Evolutionary conservation across 1,140 invertebrate species (phyloP).

Genomic region (Brachionus koreanus): DNA sequence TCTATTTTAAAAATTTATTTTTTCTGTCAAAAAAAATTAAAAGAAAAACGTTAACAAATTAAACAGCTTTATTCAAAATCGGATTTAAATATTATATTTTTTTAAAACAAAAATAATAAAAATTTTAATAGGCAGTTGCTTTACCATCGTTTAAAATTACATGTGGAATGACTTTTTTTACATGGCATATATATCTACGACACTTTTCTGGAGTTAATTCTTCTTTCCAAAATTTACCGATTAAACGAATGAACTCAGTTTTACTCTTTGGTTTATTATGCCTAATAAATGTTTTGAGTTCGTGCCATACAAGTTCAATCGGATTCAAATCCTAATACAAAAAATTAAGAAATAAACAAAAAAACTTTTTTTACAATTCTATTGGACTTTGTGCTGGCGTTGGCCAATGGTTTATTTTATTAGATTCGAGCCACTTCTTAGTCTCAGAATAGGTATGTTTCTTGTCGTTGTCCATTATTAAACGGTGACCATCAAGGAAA

Average conservation of each 20-base stretch:
- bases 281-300: constrained; percentile 1
- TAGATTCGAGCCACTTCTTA: too few species aligned
- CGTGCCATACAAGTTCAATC: constrained; percentile 5
- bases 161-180: constrained; percentile 16
- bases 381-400: too few species aligned
- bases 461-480: constrained; percentile 3
- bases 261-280: constrained; percentile 16
- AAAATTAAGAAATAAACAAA: neutral
- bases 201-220: constrained; percentile 20
- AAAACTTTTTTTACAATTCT: neutral
- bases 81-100: constrained; percentile 1
- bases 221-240: neutral
- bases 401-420: too few species aligned
- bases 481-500: constrained; percentile 5
- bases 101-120: neutral
- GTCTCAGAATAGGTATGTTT: neutral
- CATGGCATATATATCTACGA: neutral
- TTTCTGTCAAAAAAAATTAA: neutral
- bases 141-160: constrained; percentile 4
- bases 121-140: constrained; percentile 7
- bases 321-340: constrained; percentile 22
- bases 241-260: neutral
- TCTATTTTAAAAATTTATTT: neutral
- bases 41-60: neutral
- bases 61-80: neutral